Evolutionary conservation across 1,140 invertebrate species (phyloP).

Genomic region (Caerostris extrusa): DNA sequence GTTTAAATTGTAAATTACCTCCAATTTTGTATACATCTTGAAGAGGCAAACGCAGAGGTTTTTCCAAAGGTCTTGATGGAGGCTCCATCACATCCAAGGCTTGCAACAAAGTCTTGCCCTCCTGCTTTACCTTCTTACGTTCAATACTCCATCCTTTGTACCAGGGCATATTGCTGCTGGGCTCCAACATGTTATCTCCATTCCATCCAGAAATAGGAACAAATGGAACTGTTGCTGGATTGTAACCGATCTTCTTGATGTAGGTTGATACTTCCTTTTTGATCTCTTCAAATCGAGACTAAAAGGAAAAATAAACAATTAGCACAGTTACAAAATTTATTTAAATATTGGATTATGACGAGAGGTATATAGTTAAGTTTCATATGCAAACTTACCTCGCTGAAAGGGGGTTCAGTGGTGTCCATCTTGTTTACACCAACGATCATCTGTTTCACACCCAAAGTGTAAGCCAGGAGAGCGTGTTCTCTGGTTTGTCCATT

Average conservation of each 20-base stretch:
- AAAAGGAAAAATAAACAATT: neutral
- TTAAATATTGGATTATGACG: neutral
- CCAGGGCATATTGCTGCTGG: conserved; percentile 83
- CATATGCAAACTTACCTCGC: conserved; percentile 78
- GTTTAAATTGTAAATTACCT: conserved; percentile 79
- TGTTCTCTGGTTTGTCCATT: conserved; percentile 86
- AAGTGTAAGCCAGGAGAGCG: conserved; percentile 85
- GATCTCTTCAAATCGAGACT: conserved; percentile 83
- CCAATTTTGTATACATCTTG: conserved; percentile 87
- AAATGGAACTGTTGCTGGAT: conserved; percentile 84
- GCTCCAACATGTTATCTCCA: conserved; percentile 84
- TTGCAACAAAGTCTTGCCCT: conserved; percentile 83
- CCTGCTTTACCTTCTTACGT: conserved; percentile 81
- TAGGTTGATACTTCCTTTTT: conserved; percentile 83
- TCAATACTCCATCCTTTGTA: conserved; percentile 85
- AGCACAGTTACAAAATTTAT: neutral
- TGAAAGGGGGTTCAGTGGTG: conserved; percentile 84
- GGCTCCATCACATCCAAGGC: conserved; percentile 84
- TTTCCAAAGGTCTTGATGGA: conserved; percentile 84
- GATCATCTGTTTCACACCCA: conserved; percentile 85
- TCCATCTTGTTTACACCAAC: conserved; percentile 86
- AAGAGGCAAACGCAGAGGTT: conserved; percentile 84
- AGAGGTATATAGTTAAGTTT: too few species aligned
- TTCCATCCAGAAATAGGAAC: conserved; percentile 85
- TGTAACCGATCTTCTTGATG: conserved; percentile 85